Evolutionary conservation across 2,888 invertebrate genomes (phyloP), one percentile per base, ranked within the genome.

Genomic region (Peribatodes rhomboidaria): DNA sequence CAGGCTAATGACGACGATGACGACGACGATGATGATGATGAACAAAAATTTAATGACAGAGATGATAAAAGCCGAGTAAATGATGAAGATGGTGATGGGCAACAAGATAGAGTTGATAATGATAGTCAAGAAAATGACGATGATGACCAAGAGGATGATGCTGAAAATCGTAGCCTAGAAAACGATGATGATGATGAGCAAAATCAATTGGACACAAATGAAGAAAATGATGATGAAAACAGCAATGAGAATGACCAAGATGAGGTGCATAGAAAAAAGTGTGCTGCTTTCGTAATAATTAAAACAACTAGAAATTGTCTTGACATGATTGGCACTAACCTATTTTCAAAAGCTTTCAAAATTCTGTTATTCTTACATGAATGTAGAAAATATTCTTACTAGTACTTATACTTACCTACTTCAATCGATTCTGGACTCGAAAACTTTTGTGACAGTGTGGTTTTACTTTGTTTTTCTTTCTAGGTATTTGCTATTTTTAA

Each of bases 311-410:
- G 65, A 70, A 65, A 63, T 61, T 62, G 52, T 69, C 53, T 75
- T 73, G 52, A 65, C 68, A 68, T 77, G 77, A 88, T 88, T 87
- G 87, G 87, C 87, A 86, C 87, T 88, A 88, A 89, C 83, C 78
- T n/a, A n/a, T n/a, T 50, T 68, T 72, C 54, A 62, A 70, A 75
- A 72, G 83, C 85, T 79, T 77, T 76, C 61, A 65, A 76, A 76
- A 76, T 66, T 62, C 6, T 42, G 7, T 37, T n/a, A n/a, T n/a
- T n/a, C n/a, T n/a, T n/a, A n/a, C n/a, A n/a, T n/a, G n/a, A n/a
- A n/a, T n/a, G n/a, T n/a, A n/a, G n/a, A n/a, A n/a, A n/a, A n/a
- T n/a, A n/a, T 61, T 61, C 4, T 61, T 33, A 6, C 14, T 49
- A 31, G 10, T 14, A 49, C 31, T n/a, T n/a, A n/a, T 61, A 55